Evolutionary conservation across 2,797 vertebrate species (phyloP), one percentile per base, ranked within the genome.

Genomic region (Crotalus adamanteus): DNA sequence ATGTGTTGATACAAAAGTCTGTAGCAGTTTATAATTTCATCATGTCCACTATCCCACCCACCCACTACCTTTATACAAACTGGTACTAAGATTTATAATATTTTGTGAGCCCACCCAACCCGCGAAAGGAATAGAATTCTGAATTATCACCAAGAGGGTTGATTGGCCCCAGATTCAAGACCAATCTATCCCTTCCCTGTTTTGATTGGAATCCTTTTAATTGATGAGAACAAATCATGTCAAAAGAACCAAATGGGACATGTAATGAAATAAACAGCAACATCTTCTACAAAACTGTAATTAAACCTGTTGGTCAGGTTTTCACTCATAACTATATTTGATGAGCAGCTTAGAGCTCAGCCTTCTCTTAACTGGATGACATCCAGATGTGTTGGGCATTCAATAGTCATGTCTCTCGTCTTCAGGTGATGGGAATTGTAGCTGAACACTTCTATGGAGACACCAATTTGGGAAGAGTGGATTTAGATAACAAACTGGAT

Each of bases 1-100:
- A 94, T 94, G 93, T 89, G 1, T 92, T 57, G 31, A 93, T 93
- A 93, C 92, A 93, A 93, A 91, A 93, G 56, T 91, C 55, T 63
- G 69, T 91, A 91, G 90, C 92, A 63, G 86, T 93, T 93, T 91
- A 91, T 93, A 93, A 91, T 93, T 91, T 56, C 47, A 91, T 25
- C 87, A 61, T 26, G 26, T 89, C 87, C 56, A 51, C 13, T 88
- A 65, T 91, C 90, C 86, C 90, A 11, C 16, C 42, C 42, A 47
- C 42, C 69, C 73, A 56, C 86, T 51, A 47, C 42, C 65, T 85
- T 91, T 93, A 85, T 91, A 93, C 57, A 91, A 91, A 93, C 47
- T 85, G 47, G 47, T 88, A 88, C 63, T 88, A 65, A 87, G 69
- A 85, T 88, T 93, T 88, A 37, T 61, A 91, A 91, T 88, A 59